These are phyloP conservation scores for Electrona antarctica DNA, from an alignment of 2,113 vertebrate genomes.

Conservation along the genomic window DNA sequence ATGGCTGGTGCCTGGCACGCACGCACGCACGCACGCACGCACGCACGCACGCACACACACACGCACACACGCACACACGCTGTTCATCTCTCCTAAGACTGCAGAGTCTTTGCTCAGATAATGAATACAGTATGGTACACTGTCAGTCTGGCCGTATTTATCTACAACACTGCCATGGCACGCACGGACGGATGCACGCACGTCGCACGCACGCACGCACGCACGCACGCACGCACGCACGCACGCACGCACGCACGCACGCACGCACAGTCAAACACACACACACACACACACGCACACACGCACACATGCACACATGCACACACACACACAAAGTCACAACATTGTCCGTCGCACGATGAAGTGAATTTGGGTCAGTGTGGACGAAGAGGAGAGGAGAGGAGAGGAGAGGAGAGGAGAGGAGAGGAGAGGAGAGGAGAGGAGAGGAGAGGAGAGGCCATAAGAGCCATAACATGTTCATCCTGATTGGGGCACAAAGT, in stretches of 20 bases:
- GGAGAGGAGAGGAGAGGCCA: slow-evolving; percentile 44
- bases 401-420: slow-evolving; percentile 42
- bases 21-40: neutral
- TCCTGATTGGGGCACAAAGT: slow-evolving; percentile 48
- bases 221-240: neutral
- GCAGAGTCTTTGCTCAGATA: slow-evolving; percentile 39
- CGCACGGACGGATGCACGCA: neutral
- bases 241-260: neutral
- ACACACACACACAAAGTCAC: slow-evolving; percentile 21
- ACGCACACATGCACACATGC: slow-evolving; percentile 52
- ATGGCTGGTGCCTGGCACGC: slow-evolving; percentile 56
- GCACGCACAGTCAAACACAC: slow-evolving; percentile 34
- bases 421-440: slow-evolving; percentile 42
- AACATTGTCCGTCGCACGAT: too few species aligned
- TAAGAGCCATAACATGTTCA: slow-evolving; percentile 58
- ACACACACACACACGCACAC: slow-evolving; percentile 53
- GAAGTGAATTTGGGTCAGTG: too few species aligned
- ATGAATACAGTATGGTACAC: slow-evolving; percentile 48
- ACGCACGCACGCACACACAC: slow-evolving; percentile 5
- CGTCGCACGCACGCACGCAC: slow-evolving; percentile 3
- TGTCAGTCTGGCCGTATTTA: slow-evolving; percentile 47
- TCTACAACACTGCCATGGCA: slow-evolving; percentile 34
- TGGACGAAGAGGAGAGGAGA: slow-evolving; percentile 20
- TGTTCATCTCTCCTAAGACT: slow-evolving; percentile 31
- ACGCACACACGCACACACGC: neutral